Conservation (phyloP, 2,888 invertebrate genomes). For the Pycnomerus fuliginosus region DNA sequence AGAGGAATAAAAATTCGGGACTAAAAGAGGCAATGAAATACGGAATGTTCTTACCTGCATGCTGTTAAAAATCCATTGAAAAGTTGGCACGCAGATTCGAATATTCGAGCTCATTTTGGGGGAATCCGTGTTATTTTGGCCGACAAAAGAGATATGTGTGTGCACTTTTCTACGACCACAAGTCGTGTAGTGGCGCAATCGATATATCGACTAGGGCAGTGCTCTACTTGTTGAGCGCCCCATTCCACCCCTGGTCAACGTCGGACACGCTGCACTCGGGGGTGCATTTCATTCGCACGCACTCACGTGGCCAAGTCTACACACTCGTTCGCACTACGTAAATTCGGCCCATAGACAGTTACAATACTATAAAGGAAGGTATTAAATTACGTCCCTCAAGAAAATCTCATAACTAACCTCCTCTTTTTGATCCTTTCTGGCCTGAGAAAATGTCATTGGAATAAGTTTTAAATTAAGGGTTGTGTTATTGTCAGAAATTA, state of each 20-base stretch:
- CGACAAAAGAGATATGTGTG: too few species aligned
- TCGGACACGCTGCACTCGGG: conserved; percentile 37
- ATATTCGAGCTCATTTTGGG: too few species aligned
- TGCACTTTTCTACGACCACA: conserved; percentile 29
- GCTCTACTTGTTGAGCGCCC: too few species aligned
- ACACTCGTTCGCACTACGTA: conserved; percentile 2
- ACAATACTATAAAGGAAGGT: conserved; percentile 49
- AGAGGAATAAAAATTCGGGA: too few species aligned
- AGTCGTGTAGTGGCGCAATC: conserved; percentile 52
- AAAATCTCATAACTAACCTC: conserved; percentile 48
- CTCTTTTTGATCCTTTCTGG: too few species aligned
- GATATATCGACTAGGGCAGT: conserved; percentile 54
- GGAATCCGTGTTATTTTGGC: conserved; percentile 1
- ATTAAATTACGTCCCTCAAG: conserved; percentile 52
- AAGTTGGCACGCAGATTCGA: conserved; percentile 1
- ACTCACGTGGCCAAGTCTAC: conserved; percentile 33
- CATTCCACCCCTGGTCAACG: conserved; percentile 27
- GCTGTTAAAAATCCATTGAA: too few species aligned
- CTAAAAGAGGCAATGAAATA: too few species aligned
- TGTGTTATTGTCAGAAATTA: conserved; percentile 48
- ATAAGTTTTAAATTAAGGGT: conserved; percentile 53
- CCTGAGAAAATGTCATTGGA: conserved; percentile 53
- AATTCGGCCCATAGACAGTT: conserved; percentile 49
- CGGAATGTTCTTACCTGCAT: too few species aligned
- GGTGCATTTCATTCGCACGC: conserved; percentile 47